phyloP scores from a whole-genome alignment of 2,888 invertebrate species.

The Latrodectus elegans region DNA sequence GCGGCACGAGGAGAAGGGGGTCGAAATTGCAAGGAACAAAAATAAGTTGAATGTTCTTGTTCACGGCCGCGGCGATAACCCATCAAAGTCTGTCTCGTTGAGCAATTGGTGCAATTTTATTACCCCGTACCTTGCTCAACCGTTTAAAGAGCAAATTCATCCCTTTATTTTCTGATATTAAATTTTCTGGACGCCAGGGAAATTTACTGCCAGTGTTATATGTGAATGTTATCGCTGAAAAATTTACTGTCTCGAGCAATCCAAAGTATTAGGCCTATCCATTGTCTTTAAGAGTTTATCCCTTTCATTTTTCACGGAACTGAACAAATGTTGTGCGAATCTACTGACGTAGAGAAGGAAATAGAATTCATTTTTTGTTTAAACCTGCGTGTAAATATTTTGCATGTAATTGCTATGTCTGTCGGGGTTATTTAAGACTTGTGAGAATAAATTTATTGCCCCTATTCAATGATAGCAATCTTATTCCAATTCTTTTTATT shows the following conservation, averaged over 20 bases:
- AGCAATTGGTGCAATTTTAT: conserved; percentile 52
- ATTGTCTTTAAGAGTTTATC: not conserved
- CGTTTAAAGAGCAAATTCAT: not conserved
- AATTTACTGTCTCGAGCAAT: conserved; percentile 29
- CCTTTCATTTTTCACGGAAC: too few species aligned
- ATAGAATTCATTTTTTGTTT: too few species aligned
- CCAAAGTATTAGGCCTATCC: not conserved
- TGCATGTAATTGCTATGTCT: too few species aligned
- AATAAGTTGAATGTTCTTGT: conserved; percentile 55
- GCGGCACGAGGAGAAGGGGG: not conserved
- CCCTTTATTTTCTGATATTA: conserved; percentile 40
- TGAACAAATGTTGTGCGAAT: too few species aligned
- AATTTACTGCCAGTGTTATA: conserved; percentile 31
- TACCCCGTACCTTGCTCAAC: conserved; percentile 7
- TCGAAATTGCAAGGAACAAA: not conserved
- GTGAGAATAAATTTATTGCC: too few species aligned
- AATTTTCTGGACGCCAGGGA: conserved; percentile 10
- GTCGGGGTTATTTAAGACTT: too few species aligned
- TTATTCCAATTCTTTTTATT: too few species aligned
- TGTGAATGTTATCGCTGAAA: conserved; percentile 44
- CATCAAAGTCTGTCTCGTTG: conserved; percentile 27
- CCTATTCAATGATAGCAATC: too few species aligned
- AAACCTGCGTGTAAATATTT: too few species aligned
- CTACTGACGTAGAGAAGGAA: too few species aligned
- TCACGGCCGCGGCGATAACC: conserved; percentile 52